Base-by-base conservation (phyloP, 2,888 invertebrate genomes). In the Chrysodeixis includens region DNA sequence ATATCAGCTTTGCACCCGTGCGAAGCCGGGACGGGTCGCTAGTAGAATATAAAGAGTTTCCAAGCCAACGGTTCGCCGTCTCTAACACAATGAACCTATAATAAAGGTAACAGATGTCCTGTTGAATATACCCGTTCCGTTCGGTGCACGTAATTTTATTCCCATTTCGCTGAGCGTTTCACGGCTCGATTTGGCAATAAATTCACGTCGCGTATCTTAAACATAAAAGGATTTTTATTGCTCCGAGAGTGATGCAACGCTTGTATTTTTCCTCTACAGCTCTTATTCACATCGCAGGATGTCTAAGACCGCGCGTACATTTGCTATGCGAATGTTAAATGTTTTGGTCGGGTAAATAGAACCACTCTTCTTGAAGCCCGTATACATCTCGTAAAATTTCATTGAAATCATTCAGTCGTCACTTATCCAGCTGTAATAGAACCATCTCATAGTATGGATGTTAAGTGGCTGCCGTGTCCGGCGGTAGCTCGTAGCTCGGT, bases 161-260 rank as follows among this genome's bases (percentile, higher is more conserved):
- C 56, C 51, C 44, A 52, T 72, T 65, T 56, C 40, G 62, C 46
- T 55, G 5, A 26, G 9, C 49, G 30, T 32, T 78, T 69, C 49
- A 54, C 54, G 35, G 56, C 32, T 63, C 56, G 35, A 49, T 66
- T 62, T 57, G 32, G 20, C 61, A 35, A 59, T 68, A 68, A 76
- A 79, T 64, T 74, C 57, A 60, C 58, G 55, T 66, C 49, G 73
- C 53, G 57, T 69, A 79, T 74, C 57, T 68, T 44, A 61, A 63
- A 62, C 71, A 72, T 77, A 64, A 69, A 69, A 74, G 53, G 66
- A 56, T 57, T 79, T 72, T 74, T 69, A 69, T 64, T 30, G 56
- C 65, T 56, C 40, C 0, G 12, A 22, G 12, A 22, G 58, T 67
- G 66, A 63, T 62, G 66, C 57, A 79, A 67, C 64, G 30, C 16